Evolutionary conservation across 2,113 vertebrate genomes (phyloP).

Genomic region (Cheilinus undulatus): DNA sequence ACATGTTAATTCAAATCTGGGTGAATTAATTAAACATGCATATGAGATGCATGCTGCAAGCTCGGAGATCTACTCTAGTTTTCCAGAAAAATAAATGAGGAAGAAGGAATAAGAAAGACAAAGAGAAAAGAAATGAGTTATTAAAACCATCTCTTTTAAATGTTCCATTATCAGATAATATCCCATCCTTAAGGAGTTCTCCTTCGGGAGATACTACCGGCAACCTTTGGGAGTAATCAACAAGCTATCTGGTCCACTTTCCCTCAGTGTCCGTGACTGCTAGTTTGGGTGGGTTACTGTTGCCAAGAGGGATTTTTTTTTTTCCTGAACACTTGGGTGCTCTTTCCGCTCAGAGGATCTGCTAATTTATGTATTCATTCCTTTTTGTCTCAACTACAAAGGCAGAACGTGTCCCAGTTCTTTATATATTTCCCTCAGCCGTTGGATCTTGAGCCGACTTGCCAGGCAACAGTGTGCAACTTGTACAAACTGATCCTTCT

Average conservation of each 20-base stretch:
- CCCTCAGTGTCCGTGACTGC: conserved; percentile 41
- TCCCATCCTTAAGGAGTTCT: conserved; percentile 43
- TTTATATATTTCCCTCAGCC: conserved; percentile 69
- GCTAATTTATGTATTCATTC: conserved; percentile 83
- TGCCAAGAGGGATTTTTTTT: conserved; percentile 56
- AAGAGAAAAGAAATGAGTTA: conserved; percentile 31
- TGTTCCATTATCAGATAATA: conserved; percentile 67
- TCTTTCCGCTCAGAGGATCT: conserved; percentile 62
- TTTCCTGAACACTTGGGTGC: conserved; percentile 50
- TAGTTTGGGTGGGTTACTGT: conserved; percentile 57
- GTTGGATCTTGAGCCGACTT: conserved; percentile 51
- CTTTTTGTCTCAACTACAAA: conserved; percentile 83
- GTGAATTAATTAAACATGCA: conserved; percentile 53
- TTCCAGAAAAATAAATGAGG: not conserved
- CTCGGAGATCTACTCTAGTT: not conserved
- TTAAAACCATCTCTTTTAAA: conserved; percentile 47
- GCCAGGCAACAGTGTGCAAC: conserved; percentile 42
- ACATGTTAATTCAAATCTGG: conserved; percentile 34
- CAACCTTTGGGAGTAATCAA: conserved; percentile 60
- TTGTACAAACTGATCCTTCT: conserved; percentile 31
- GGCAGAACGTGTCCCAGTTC: conserved; percentile 69
- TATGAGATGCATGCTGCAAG: conserved; percentile 29
- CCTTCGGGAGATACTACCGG: conserved; percentile 47
- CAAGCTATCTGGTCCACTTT: conserved; percentile 54
- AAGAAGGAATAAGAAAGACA: not conserved